Percentiles rank a stretch among this genome's conserved stretches.
Conservation (phyloP, 1,140 invertebrate genomes). For the Metopolophium dirhodum region DNA sequence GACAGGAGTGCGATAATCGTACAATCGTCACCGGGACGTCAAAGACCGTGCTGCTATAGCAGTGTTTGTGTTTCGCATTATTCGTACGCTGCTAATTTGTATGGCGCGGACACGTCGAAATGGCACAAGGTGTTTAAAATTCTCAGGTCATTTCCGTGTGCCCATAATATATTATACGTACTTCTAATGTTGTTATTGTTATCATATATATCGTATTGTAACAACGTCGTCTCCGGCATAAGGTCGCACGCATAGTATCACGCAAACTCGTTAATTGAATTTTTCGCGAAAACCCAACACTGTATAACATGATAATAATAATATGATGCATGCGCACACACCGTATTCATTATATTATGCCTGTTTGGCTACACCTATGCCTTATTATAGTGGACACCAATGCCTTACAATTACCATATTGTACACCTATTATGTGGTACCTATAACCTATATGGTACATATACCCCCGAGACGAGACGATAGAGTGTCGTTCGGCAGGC, state of each 20-base stretch:
- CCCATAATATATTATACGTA: background rate
- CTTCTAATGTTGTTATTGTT: conserved; percentile 1
- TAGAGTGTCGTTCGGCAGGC: too few relatives aligned
- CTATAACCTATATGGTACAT: too few relatives aligned
- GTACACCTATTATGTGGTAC: too few relatives aligned
- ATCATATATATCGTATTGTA: background rate
- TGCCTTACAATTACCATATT: too few relatives aligned
- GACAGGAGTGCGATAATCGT: background rate
- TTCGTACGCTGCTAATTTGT: background rate
- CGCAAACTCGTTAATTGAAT: background rate
- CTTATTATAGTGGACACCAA: background rate
- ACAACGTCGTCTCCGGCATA: background rate
- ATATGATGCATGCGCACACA: background rate
- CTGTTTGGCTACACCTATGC: background rate
- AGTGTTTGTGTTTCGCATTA: conserved; percentile 7
- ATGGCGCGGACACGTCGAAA: background rate
- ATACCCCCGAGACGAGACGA: background rate
- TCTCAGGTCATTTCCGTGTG: conserved; percentile 27
- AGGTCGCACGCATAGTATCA: conserved; percentile 1
- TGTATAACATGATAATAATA: too few relatives aligned
- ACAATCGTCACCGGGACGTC: background rate
- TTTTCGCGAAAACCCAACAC: background rate
- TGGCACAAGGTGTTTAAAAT: conserved; percentile 17
- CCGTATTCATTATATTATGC: background rate
- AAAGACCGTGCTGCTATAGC: background rate